Evolutionary conservation across 2,113 vertebrate species (phyloP).

Genomic region (Odontophorus gujanensis): DNA sequence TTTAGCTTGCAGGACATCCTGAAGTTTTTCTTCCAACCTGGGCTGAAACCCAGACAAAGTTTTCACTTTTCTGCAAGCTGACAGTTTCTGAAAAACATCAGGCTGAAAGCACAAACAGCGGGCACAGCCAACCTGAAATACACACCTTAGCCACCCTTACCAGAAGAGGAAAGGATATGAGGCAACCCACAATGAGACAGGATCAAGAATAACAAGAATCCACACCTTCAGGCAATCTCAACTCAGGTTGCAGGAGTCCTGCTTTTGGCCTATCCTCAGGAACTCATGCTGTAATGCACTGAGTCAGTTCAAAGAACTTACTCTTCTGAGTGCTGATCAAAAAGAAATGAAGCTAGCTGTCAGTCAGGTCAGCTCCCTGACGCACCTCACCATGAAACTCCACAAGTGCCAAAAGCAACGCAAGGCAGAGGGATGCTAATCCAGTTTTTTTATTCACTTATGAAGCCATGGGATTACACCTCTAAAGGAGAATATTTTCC

Average conservation of each 20-base stretch:
- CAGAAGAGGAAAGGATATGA: slow-evolving; percentile 20
- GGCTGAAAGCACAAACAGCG: not conserved
- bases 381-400: not conserved
- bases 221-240: slow-evolving; percentile 35
- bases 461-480: not conserved
- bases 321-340: not conserved
- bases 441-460: not conserved
- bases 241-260: not conserved
- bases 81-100: not conserved
- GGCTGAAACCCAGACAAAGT: not conserved
- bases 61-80: not conserved
- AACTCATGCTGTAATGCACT: fast-evolving
- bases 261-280: not conserved
- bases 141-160: not conserved
- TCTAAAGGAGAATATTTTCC: not conserved
- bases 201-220: slow-evolving; percentile 29
- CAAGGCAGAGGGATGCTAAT: not conserved
- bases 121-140: not conserved
- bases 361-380: not conserved
- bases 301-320: not conserved
- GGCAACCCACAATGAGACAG: not conserved
- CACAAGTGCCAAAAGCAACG: not conserved
- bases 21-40: not conserved
- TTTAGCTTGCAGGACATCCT: not conserved
- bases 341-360: not conserved